Conservation (phyloP, 2,888 invertebrate genomes). For the Crepidodera aurea region DNA sequence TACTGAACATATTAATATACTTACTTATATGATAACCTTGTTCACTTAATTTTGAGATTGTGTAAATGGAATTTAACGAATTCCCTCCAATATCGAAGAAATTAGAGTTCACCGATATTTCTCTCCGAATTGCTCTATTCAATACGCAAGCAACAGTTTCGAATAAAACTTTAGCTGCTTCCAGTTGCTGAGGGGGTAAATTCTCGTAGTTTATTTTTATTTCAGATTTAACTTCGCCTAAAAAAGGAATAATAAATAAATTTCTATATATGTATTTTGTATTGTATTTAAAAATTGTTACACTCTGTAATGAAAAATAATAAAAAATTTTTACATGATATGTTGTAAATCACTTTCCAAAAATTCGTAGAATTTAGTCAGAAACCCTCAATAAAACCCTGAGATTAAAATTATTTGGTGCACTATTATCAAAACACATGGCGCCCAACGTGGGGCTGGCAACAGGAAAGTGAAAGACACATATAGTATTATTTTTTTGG, state of each 20-base stretch:
- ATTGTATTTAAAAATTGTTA: too few species aligned
- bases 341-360: too few species aligned
- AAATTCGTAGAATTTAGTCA: too few species aligned
- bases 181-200: slow-evolving; percentile 67
- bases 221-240: slow-evolving; percentile 66
- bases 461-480: too few species aligned
- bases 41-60: slow-evolving; percentile 78
- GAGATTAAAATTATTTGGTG: too few species aligned
- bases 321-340: too few species aligned
- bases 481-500: too few species aligned
- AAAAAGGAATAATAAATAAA: slow-evolving; percentile 31
- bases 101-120: slow-evolving; percentile 71
- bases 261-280: too few species aligned
- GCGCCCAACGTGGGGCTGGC: too few species aligned
- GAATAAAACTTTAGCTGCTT: slow-evolving; percentile 74
- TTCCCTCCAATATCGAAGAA: slow-evolving; percentile 89
- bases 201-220: slow-evolving; percentile 73
- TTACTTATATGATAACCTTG: slow-evolving; percentile 80
- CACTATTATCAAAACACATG: too few species aligned
- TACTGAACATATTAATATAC: too few species aligned
- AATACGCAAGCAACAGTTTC: slow-evolving; percentile 78
- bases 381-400: too few species aligned
- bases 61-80: slow-evolving; percentile 84
- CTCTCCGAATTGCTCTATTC: slow-evolving; percentile 70
- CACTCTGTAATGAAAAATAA: slow-evolving; percentile 31